Conservation (phyloP, 2,797 vertebrate genomes). For the Mionectes olivaceus region DNA sequence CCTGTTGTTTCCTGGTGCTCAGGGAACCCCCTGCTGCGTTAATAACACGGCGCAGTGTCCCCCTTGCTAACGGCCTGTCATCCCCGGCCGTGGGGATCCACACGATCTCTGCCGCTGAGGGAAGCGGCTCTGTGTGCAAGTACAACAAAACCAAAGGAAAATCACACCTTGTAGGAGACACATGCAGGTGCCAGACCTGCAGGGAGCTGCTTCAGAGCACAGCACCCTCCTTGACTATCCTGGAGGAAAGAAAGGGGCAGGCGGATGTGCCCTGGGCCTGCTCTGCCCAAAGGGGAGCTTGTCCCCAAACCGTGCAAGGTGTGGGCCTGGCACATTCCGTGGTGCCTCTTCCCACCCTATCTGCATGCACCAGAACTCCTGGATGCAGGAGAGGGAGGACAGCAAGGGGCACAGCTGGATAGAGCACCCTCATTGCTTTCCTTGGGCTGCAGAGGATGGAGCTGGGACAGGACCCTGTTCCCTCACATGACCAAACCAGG, state of each 20-base stretch:
- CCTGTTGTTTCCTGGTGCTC: not conserved
- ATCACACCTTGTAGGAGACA: not conserved
- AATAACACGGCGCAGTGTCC: not conserved
- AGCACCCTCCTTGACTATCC: not conserved
- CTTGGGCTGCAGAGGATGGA: not conserved
- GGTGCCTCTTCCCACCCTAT: not conserved
- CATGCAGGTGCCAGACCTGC: accelerated
- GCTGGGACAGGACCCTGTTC: not conserved
- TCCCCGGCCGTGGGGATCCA: accelerated
- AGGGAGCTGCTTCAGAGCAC: not conserved
- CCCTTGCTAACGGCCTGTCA: not conserved
- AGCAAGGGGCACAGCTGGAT: not conserved
- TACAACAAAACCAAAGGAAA: not conserved
- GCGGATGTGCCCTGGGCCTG: not conserved
- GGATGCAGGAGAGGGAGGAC: not conserved
- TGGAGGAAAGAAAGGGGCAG: not conserved
- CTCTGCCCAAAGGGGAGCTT: not conserved
- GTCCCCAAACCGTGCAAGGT: not conserved
- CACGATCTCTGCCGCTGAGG: accelerated
- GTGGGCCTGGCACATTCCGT: accelerated
- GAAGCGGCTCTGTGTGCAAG: not conserved
- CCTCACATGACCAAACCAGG: not conserved
- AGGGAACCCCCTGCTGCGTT: not conserved
- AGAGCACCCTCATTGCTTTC: not conserved
- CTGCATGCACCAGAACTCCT: not conserved